A percentile compares a stretch with the other conserved stretches of the same genome.
phyloP scores from a whole-genome alignment of 2,888 invertebrate species.

The Drosophila putrida region DNA sequence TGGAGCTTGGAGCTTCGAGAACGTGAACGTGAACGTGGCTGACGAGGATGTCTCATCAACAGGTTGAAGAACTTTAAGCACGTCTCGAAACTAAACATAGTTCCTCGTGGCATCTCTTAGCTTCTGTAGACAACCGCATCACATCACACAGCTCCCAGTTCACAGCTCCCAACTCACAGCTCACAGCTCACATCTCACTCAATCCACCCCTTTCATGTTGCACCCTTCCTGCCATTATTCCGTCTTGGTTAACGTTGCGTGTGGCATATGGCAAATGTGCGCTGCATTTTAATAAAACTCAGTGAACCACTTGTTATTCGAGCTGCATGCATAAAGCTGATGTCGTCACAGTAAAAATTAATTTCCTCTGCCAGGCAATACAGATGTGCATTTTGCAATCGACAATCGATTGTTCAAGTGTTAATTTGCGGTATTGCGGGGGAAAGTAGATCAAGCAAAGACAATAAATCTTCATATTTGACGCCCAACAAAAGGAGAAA shows the following conservation, averaged over 20 bases:
- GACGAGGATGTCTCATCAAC: slow-evolving; percentile 54
- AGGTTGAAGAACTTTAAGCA: slow-evolving; percentile 57
- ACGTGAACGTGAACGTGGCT: slow-evolving; percentile 13
- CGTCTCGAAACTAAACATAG: slow-evolving; percentile 30
- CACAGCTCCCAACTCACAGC: slow-evolving; percentile 26
- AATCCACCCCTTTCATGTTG: slow-evolving; percentile 5
- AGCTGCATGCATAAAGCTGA: slow-evolving; percentile 10
- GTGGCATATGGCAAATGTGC: slow-evolving; percentile 65
- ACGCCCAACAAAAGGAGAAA: too few species aligned
- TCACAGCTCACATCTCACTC: slow-evolving; percentile 29
- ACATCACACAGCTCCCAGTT: slow-evolving; percentile 1
- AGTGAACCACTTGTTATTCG: slow-evolving; percentile 41
- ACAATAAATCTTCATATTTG: neutral
- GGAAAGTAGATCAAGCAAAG: neutral
- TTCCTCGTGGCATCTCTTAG: slow-evolving; percentile 2
- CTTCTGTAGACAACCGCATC: slow-evolving; percentile 21
- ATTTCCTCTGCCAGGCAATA: slow-evolving; percentile 39
- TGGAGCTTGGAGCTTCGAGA: slow-evolving; percentile 40
- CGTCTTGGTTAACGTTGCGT: slow-evolving; percentile 53
- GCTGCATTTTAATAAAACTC: slow-evolving; percentile 74
- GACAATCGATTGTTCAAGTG: slow-evolving; percentile 33
- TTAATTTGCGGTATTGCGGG: slow-evolving; percentile 7
- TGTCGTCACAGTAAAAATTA: slow-evolving; percentile 28
- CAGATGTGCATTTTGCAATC: slow-evolving; percentile 31
- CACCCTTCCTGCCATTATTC: slow-evolving; percentile 7